Evolutionary conservation across 2,797 vertebrate genomes (phyloP).

Genomic region (Cuculus canorus): DNA sequence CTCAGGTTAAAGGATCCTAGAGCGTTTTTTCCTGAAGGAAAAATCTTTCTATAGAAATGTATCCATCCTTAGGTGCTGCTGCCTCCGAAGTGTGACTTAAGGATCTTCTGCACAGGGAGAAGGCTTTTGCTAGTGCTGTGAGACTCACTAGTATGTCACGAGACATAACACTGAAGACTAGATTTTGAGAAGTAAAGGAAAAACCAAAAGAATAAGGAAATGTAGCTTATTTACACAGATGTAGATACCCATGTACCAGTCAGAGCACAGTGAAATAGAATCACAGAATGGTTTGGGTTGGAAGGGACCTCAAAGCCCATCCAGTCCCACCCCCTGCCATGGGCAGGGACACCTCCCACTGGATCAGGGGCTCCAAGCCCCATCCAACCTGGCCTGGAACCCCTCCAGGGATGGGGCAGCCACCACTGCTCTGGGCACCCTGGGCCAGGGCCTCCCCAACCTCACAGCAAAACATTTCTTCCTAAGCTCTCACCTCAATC

Average conservation of each 20-base stretch:
- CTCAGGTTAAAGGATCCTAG: background rate
- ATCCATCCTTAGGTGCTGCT: background rate
- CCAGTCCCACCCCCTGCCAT: too few species aligned
- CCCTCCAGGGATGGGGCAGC: too few species aligned
- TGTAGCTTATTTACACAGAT: background rate
- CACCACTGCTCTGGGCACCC: too few species aligned
- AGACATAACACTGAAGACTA: background rate
- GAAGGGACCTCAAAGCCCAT: too few species aligned
- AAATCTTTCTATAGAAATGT: background rate
- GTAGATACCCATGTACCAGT: background rate
- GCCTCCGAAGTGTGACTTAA: background rate
- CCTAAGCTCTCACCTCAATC: too few species aligned
- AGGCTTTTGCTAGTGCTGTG: background rate
- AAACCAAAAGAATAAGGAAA: background rate
- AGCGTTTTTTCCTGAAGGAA: background rate
- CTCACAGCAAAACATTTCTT: too few species aligned
- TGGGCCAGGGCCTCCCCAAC: too few species aligned
- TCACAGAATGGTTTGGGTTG: too few species aligned
- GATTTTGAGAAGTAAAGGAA: background rate
- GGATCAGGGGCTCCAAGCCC: too few species aligned
- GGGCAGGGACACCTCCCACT: too few species aligned
- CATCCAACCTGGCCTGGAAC: too few species aligned
- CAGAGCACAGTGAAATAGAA: background rate
- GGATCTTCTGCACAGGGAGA: background rate
- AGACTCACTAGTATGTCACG: background rate